Percentiles rank a stretch among this genome's conserved stretches.
These are phyloP conservation scores for Zophobas atratus DNA, from an alignment of 1,140 invertebrate genomes.

Conservation along the genomic window DNA sequence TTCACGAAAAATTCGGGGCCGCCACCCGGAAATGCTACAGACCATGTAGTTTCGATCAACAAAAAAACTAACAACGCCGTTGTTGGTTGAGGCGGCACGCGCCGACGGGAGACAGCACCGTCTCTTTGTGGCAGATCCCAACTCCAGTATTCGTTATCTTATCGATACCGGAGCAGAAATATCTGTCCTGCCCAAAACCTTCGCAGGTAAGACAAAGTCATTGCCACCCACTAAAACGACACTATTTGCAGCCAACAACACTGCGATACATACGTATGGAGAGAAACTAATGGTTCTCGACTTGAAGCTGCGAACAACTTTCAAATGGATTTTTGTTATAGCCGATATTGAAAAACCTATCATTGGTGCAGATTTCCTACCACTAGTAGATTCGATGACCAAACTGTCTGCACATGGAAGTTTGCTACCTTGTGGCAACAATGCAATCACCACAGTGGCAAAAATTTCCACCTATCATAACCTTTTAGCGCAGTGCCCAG, in stretches of 20 bases:
- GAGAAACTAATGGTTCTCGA: constrained; percentile 29
- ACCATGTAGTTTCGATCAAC: not conserved
- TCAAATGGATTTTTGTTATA: constrained; percentile 44
- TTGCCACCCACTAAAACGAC: not conserved
- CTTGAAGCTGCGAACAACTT: constrained; percentile 42
- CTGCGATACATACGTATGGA: constrained; percentile 45
- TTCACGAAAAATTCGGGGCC: not conserved
- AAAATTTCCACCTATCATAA: not conserved
- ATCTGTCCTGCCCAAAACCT: not conserved
- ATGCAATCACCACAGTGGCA: constrained; percentile 1
- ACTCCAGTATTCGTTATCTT: too few relatives aligned
- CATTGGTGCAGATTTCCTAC: constrained; percentile 18
- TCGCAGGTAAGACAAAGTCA: not conserved
- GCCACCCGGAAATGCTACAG: not conserved
- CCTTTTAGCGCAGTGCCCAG: constrained; percentile 29
- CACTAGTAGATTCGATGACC: constrained; percentile 31
- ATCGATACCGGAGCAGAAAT: not conserved
- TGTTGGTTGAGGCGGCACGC: not conserved
- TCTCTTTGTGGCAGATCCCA: not conserved
- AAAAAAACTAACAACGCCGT: not conserved
- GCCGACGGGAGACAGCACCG: not conserved
- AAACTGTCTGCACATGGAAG: not conserved
- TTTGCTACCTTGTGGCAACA: not conserved
- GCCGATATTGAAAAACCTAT: constrained; percentile 44
- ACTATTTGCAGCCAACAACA: constrained; percentile 48